These are phyloP conservation scores for Apomyelois bistriatella DNA, from an alignment of 2,888 invertebrate genomes.

Conservation along the genomic window DNA sequence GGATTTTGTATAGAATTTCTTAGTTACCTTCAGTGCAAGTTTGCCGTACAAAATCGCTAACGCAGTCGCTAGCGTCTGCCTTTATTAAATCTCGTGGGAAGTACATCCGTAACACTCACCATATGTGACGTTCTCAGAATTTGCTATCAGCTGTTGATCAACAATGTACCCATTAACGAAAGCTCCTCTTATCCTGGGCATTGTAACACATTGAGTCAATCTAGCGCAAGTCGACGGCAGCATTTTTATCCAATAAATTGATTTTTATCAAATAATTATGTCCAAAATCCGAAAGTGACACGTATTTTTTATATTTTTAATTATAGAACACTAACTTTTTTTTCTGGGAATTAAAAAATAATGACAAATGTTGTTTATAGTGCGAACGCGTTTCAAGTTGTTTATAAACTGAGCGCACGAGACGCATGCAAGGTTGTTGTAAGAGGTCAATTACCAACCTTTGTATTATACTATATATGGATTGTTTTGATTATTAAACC, in stretches of 20 bases:
- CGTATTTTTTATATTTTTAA: neutral
- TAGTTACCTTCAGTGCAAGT: no score
- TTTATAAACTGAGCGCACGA: neutral
- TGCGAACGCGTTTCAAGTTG: neutral
- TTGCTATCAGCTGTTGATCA: neutral
- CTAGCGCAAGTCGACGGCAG: neutral
- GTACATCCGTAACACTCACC: neutral
- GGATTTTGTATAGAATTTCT: no score
- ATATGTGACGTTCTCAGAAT: neutral
- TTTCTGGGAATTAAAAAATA: neutral
- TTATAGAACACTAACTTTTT: neutral
- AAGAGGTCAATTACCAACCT: neutral
- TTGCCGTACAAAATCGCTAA: no score
- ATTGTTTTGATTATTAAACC: conserved; percentile 1
- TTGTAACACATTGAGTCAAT: neutral
- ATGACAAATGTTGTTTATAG: no score
- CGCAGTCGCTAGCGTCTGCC: no score
- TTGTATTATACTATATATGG: neutral
- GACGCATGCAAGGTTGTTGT: neutral
- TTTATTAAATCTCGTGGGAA: no score
- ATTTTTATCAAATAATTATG: no score
- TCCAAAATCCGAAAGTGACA: neutral
- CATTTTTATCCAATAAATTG: neutral
- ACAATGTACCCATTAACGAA: neutral
- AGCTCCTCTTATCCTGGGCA: neutral